phyloP scores from a whole-genome alignment of 2,888 invertebrate genomes.

The Anticlea derivata region DNA sequence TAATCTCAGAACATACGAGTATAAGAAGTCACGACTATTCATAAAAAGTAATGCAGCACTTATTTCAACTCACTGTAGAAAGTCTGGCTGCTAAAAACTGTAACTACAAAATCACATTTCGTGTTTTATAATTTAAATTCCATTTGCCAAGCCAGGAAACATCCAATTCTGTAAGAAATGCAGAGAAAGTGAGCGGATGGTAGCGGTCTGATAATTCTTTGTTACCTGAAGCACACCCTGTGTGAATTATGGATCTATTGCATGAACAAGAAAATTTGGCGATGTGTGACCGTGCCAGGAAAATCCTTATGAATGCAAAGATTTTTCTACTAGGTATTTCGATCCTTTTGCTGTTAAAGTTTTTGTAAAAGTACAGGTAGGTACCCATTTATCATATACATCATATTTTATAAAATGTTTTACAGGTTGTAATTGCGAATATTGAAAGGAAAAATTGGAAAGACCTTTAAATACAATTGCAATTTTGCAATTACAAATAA shows the following conservation, averaged over 20 bases:
- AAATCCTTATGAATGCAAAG: neutral
- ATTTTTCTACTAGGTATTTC: neutral
- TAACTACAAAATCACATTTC: constrained; percentile 23
- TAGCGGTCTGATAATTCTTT: constrained; percentile 27
- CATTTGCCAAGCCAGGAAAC: constrained; percentile 26
- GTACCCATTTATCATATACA: too few species aligned
- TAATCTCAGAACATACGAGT: too few species aligned
- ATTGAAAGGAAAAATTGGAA: too few species aligned
- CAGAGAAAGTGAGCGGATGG: constrained; percentile 30
- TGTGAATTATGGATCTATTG: constrained; percentile 22
- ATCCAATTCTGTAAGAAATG: constrained; percentile 25
- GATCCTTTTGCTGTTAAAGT: too few species aligned
- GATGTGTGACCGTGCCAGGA: constrained; percentile 6
- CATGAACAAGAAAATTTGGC: constrained; percentile 7
- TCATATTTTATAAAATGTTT: too few species aligned
- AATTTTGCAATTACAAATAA: too few species aligned
- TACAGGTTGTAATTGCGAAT: too few species aligned
- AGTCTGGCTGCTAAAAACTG: constrained; percentile 8
- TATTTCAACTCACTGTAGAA: constrained; percentile 18
- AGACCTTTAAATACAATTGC: too few species aligned
- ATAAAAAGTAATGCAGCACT: constrained; percentile 4
- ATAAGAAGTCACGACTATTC: constrained; percentile 2
- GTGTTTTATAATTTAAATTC: constrained; percentile 25
- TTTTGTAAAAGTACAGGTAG: too few species aligned
- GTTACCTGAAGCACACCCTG: constrained; percentile 20